Evolutionary conservation across 2,888 invertebrate species (phyloP).

Genomic region (Norana najaformis): DNA sequence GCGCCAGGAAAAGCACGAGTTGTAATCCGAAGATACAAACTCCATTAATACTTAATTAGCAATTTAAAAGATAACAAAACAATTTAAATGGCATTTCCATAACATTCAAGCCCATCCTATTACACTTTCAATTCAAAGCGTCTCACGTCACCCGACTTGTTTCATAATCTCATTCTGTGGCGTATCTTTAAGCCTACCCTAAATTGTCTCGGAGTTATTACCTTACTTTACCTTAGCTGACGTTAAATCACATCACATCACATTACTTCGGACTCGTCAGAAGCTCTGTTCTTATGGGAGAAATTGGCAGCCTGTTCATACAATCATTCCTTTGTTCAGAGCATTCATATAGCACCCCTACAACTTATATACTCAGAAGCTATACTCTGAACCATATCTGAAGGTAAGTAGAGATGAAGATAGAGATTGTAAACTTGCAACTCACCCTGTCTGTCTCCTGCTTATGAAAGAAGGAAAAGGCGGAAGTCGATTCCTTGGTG

Average conservation of each 20-base stretch:
- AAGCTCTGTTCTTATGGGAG: no score
- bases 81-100: neutral
- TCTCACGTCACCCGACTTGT: neutral
- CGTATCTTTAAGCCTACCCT: neutral
- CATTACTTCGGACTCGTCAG: no score
- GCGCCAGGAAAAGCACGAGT: neutral
- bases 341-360: no score
- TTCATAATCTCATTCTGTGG: neutral
- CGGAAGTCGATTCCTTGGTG: conserved; percentile 20
- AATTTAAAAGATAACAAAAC: neutral
- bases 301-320: no score
- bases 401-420: neutral
- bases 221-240: neutral
- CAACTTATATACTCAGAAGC: no score
- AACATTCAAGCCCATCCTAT: neutral
- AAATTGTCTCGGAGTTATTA: no score
- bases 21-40: neutral
- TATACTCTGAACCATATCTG: neutral
- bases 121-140: no score
- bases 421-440: neutral
- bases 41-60: neutral
- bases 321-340: no score
- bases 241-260: no score
- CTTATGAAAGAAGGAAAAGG: conserved; percentile 3
- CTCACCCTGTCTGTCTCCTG: neutral